Conservation (phyloP, 1,140 invertebrate species). For the Dinothrombium tinctorium region DNA sequence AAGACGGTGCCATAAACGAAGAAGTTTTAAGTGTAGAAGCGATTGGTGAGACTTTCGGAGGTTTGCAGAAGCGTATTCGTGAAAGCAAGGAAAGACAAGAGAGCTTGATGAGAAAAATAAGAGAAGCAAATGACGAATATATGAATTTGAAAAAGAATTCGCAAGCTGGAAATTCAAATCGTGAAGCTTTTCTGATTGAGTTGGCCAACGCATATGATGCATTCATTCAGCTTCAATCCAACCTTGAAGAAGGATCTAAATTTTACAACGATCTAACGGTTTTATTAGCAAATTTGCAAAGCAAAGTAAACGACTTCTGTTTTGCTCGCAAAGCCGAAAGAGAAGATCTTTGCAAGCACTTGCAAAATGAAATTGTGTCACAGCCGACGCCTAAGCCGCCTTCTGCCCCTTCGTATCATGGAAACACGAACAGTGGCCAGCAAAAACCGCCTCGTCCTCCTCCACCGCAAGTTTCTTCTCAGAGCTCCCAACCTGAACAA, state of each 20-base stretch:
- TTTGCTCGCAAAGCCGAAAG: constrained; percentile 97
- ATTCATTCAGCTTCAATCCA: constrained; percentile 65
- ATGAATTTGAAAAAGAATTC: constrained; percentile 36
- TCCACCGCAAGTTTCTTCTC: neutral
- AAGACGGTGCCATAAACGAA: constrained; percentile 69
- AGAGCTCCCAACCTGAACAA: neutral
- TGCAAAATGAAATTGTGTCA: constrained; percentile 48
- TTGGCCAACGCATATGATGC: constrained; percentile 69
- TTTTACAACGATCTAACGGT: constrained; percentile 96
- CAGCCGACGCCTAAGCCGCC: constrained; percentile 21
- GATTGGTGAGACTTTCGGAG: constrained; percentile 50
- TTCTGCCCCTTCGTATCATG: constrained; percentile 29
- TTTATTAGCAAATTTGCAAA: constrained; percentile 80
- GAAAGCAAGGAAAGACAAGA: constrained; percentile 57
- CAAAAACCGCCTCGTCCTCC: neutral
- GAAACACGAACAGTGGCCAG: neutral
- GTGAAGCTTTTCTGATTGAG: constrained; percentile 58
- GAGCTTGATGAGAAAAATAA: constrained; percentile 44
- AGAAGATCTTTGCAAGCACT: constrained; percentile 77
- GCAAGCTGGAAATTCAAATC: constrained; percentile 24
- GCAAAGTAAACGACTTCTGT: constrained; percentile 91
- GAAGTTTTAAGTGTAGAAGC: constrained; percentile 45
- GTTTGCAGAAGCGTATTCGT: constrained; percentile 38
- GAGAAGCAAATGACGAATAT: constrained; percentile 45
- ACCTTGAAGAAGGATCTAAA: constrained; percentile 81